These are phyloP conservation scores for Popillia japonica DNA, from an alignment of 1,140 invertebrate genomes.

Conservation along the genomic window DNA sequence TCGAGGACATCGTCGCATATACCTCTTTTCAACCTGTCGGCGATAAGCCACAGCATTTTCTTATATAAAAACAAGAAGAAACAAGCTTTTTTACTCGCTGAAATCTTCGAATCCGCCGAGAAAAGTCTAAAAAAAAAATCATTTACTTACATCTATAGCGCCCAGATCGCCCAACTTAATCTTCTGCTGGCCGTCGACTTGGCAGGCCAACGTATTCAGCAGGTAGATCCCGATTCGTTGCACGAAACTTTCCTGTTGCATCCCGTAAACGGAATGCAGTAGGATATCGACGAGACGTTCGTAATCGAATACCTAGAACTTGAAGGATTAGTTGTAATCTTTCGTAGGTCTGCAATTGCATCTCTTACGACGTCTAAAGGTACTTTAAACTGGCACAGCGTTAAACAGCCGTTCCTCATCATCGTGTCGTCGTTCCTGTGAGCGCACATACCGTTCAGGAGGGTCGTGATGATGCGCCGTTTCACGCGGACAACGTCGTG, in stretches of 20 bases:
- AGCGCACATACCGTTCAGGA: conserved; percentile 88
- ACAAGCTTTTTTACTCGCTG: not conserved
- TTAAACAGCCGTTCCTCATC: conserved; percentile 95
- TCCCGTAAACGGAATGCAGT: conserved; percentile 81
- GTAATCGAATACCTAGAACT: conserved; percentile 86
- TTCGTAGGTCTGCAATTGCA: not conserved
- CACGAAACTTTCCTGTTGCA: conserved; percentile 88
- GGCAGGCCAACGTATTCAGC: conserved; percentile 94
- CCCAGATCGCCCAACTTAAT: conserved; percentile 88
- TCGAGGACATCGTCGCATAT: conserved; percentile 95
- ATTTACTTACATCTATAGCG: conserved; percentile 77
- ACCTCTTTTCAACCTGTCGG: conserved; percentile 73
- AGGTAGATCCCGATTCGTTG: conserved; percentile 94
- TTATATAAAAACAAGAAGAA: conserved; percentile 61
- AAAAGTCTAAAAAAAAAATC: not conserved
- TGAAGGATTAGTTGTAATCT: conserved; percentile 15
- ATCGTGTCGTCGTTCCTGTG: conserved; percentile 87
- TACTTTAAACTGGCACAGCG: conserved; percentile 93
- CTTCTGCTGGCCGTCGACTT: conserved; percentile 93
- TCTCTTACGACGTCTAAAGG: conserved; percentile 88
- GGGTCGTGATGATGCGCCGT: conserved; percentile 78
- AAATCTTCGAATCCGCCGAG: not conserved
- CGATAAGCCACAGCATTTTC: conserved; percentile 88
- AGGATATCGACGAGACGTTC: conserved; percentile 86
- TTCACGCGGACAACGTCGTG: conserved; percentile 73